Evolutionary conservation across 1,140 invertebrate genomes (phyloP).

Genomic region (Vanessa atalanta): DNA sequence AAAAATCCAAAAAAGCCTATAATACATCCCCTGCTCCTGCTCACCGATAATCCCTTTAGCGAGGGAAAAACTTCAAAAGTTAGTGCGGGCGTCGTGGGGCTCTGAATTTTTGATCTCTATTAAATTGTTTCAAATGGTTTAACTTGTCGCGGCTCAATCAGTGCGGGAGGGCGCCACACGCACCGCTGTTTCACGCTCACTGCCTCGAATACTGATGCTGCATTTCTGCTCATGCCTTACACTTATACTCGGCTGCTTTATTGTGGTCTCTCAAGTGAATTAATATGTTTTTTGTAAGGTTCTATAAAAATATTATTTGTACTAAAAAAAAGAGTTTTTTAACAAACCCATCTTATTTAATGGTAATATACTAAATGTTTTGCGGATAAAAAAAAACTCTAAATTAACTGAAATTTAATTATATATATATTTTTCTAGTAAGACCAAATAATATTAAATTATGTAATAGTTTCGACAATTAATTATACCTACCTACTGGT

Average conservation of each 20-base stretch:
- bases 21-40: constrained; percentile 69
- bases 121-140: constrained; percentile 82
- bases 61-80: constrained; percentile 81
- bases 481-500: constrained; percentile 42
- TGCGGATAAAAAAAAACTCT: neutral
- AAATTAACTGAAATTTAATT: neutral
- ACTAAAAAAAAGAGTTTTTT: neutral
- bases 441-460: neutral
- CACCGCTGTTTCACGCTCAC: constrained; percentile 54
- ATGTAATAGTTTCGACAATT: neutral
- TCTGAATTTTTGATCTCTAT: constrained; percentile 80
- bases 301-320: neutral
- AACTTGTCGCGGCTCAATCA: constrained; percentile 81
- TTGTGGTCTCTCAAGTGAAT: neutral
- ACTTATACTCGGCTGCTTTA: constrained; percentile 1
- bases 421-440: too few species aligned
- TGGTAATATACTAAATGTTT: too few species aligned
- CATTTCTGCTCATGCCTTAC: constrained; percentile 41
- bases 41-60: constrained; percentile 78
- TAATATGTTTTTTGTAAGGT: neutral
- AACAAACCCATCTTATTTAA: neutral
- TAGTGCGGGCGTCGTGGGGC: constrained; percentile 73
- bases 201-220: constrained; percentile 66
- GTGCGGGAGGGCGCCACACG: constrained; percentile 58
- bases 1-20: constrained; percentile 64